Conservation (phyloP, 2,888 invertebrate species). For the Cryptus armator region DNA sequence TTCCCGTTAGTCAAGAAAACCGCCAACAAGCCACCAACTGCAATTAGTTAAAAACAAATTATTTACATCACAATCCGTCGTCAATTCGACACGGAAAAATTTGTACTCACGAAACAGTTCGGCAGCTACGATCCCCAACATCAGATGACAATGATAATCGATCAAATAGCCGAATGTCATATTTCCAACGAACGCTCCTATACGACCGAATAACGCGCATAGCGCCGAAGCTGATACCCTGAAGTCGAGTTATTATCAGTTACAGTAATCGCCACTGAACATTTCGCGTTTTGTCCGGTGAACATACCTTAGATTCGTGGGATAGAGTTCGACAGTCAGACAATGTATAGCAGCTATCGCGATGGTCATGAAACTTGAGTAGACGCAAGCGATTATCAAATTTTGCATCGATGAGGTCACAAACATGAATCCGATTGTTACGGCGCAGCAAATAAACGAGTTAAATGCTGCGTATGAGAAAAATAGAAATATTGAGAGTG, state of each 20-base stretch:
- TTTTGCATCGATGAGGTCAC: conserved; percentile 90
- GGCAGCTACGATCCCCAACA: conserved; percentile 85
- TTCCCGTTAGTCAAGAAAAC: background rate
- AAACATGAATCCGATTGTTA: conserved; percentile 90
- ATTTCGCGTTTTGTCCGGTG: too few species aligned
- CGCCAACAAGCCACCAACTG: background rate
- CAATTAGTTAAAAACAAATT: background rate
- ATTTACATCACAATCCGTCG: background rate
- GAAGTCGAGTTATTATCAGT: conserved; percentile 70
- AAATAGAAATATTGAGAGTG: background rate
- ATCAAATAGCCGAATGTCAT: conserved; percentile 91
- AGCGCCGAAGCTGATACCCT: conserved; percentile 93
- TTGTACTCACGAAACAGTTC: conserved; percentile 54
- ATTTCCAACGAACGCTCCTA: conserved; percentile 91
- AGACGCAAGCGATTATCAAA: conserved; percentile 90
- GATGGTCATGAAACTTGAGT: conserved; percentile 91
- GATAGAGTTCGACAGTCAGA: conserved; percentile 91
- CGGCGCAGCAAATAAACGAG: conserved; percentile 89
- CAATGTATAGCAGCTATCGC: conserved; percentile 92
- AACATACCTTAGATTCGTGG: conserved; percentile 90
- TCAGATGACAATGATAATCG: conserved; percentile 90
- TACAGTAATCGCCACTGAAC: background rate
- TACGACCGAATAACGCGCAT: conserved; percentile 90
- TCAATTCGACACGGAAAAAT: background rate
- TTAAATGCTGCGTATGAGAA: conserved; percentile 88